Conservation (phyloP, 2,113 vertebrate species). For the Xiphias gladius region DNA sequence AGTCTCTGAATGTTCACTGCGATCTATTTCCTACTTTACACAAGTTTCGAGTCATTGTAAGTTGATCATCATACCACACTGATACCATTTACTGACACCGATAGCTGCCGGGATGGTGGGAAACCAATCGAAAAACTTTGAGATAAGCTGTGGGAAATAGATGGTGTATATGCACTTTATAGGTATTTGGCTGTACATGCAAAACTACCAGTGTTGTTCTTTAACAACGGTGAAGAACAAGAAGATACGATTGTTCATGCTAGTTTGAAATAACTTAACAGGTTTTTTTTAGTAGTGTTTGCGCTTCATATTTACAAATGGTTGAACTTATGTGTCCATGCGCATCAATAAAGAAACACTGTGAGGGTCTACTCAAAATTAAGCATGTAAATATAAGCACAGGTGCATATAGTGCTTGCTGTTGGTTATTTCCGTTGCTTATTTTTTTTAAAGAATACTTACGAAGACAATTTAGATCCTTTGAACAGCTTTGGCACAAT, state of each 20-base stretch:
- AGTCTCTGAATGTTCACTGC: not conserved
- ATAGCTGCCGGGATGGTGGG: not conserved
- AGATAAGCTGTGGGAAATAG: conserved; percentile 33
- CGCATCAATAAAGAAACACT: conserved; percentile 26
- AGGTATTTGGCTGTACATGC: not conserved
- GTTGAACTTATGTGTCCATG: conserved; percentile 49
- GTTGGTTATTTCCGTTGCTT: conserved; percentile 65
- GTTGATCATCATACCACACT: not conserved
- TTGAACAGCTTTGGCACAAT: conserved; percentile 95
- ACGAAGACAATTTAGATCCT: conserved; percentile 94
- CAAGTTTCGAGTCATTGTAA: conserved; percentile 10
- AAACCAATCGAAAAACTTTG: conserved; percentile 26
- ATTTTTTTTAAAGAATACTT: conserved; percentile 92
- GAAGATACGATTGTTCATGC: conserved; percentile 35
- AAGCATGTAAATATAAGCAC: conserved; percentile 52
- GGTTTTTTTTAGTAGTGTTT: conserved; percentile 1
- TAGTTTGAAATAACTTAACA: conserved; percentile 11
- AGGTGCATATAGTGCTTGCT: conserved; percentile 53
- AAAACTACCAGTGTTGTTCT: conserved; percentile 36
- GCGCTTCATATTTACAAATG: conserved; percentile 12
- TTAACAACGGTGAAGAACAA: conserved; percentile 21
- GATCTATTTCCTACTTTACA: conserved; percentile 28
- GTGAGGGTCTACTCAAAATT: conserved; percentile 26
- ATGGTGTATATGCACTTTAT: not conserved
- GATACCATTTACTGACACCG: not conserved